Evolutionary conservation across 2,797 vertebrate genomes (phyloP).

Genomic region (Cuculus canorus): DNA sequence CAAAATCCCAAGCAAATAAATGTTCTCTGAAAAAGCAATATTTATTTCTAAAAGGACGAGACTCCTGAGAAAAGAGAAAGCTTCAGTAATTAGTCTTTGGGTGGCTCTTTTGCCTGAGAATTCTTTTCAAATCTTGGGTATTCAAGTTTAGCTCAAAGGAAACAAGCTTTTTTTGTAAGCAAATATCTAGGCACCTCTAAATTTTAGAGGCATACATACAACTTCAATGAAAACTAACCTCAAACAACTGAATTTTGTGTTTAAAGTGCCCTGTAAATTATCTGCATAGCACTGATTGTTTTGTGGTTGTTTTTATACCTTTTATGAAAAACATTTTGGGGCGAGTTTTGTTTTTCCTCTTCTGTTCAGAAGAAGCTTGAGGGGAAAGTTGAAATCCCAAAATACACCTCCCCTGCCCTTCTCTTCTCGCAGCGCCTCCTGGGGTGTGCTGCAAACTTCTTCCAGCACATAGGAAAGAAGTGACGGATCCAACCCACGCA

Average conservation of each 20-base stretch:
- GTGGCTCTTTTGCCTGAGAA: neutral
- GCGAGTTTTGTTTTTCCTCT: neutral
- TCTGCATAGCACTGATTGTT: neutral
- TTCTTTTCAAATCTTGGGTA: constrained; percentile 12
- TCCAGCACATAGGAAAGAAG: accelerated
- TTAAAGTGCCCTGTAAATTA: neutral
- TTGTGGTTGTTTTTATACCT: neutral
- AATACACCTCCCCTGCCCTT: neutral
- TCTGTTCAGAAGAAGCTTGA: neutral
- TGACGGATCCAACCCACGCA: accelerated
- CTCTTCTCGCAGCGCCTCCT: neutral
- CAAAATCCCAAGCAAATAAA: neutral
- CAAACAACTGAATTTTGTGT: neutral
- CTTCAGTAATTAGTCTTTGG: neutral
- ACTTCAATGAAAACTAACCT: neutral
- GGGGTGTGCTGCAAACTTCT: neutral
- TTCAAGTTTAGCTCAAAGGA: constrained; percentile 49
- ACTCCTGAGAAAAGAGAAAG: constrained; percentile 7
- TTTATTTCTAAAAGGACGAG: constrained; percentile 32
- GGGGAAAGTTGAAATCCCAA: neutral
- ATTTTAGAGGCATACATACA: neutral
- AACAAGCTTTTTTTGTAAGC: constrained; percentile 37
- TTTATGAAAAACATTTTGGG: neutral
- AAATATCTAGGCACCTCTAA: constrained; percentile 7
- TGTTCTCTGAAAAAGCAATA: constrained; percentile 45